These are phyloP conservation scores for Pyrgilauda ruficollis DNA, from an alignment of 2,113 vertebrate genomes.

Conservation along the genomic window DNA sequence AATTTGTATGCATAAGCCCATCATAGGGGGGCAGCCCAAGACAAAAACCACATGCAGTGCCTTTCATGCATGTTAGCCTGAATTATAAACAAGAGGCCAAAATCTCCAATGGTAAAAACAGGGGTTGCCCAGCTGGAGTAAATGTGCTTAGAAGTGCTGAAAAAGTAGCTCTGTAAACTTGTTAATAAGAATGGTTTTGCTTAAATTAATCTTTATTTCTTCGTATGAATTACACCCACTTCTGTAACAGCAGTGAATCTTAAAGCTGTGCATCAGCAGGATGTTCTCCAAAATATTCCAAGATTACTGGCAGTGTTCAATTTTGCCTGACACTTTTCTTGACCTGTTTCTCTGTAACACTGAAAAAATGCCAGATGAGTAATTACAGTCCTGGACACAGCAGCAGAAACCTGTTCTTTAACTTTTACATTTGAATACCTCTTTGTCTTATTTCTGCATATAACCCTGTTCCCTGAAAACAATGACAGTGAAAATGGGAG, in stretches of 20 bases:
- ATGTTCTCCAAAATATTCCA: background rate
- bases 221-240: background rate
- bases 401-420: background rate
- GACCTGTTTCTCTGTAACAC: background rate
- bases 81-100: slow-evolving; percentile 49
- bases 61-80: slow-evolving; percentile 39
- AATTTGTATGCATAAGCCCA: slow-evolving; percentile 16
- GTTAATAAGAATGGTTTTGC: background rate
- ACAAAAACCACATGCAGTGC: slow-evolving; percentile 52
- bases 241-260: background rate
- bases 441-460: background rate
- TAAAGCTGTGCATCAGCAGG: background rate
- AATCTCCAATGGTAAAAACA: slow-evolving; percentile 21
- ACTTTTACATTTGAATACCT: background rate
- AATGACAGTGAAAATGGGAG: background rate
- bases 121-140: slow-evolving; percentile 34
- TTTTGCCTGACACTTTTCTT: background rate
- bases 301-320: background rate
- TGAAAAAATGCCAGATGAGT: slow-evolving; percentile 17
- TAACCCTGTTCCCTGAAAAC: background rate
- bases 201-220: slow-evolving; percentile 1
- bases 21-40: slow-evolving; percentile 38
- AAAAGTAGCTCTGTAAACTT: background rate
- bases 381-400: background rate
- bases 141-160: slow-evolving; percentile 5